Evolutionary conservation across 1,140 invertebrate genomes (phyloP).

Genomic region (Leguminivora glycinivorella): DNA sequence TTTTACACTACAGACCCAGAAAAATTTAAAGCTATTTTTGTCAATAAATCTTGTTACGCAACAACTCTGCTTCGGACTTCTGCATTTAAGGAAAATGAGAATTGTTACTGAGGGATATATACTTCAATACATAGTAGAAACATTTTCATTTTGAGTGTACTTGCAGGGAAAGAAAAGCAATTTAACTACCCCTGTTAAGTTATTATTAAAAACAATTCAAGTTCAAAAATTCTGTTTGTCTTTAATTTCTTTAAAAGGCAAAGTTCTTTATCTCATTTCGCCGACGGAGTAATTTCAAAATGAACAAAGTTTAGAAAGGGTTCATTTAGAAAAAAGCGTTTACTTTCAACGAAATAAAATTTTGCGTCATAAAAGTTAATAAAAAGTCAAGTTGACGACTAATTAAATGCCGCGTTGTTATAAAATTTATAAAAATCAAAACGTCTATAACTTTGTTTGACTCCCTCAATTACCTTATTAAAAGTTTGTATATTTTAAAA

Average conservation of each 20-base stretch:
- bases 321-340: slow-evolving; percentile 19
- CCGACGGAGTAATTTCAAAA: slow-evolving; percentile 26
- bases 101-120: too few relatives aligned
- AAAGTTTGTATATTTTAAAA: background rate
- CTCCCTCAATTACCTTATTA: background rate
- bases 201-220: background rate
- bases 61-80: too few relatives aligned
- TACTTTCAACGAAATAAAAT: slow-evolving; percentile 21
- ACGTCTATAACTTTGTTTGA: background rate
- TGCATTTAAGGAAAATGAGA: too few relatives aligned
- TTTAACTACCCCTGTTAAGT: background rate
- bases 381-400: background rate
- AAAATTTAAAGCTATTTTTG: too few relatives aligned
- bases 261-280: slow-evolving; percentile 39
- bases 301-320: slow-evolving; percentile 35
- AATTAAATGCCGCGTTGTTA: background rate
- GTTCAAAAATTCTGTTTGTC: slow-evolving; percentile 15
- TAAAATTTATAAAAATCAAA: background rate
- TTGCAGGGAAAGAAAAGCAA: too few relatives aligned
- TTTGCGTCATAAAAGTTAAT: background rate
- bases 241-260: slow-evolving; percentile 29
- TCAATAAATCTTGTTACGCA: too few relatives aligned
- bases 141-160: too few relatives aligned
- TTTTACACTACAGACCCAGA: too few relatives aligned
- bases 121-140: too few relatives aligned